Percentiles rank a stretch among this genome's conserved stretches.
Conservation (phyloP, 2,797 vertebrate species). For the Pangasius macronema region DNA sequence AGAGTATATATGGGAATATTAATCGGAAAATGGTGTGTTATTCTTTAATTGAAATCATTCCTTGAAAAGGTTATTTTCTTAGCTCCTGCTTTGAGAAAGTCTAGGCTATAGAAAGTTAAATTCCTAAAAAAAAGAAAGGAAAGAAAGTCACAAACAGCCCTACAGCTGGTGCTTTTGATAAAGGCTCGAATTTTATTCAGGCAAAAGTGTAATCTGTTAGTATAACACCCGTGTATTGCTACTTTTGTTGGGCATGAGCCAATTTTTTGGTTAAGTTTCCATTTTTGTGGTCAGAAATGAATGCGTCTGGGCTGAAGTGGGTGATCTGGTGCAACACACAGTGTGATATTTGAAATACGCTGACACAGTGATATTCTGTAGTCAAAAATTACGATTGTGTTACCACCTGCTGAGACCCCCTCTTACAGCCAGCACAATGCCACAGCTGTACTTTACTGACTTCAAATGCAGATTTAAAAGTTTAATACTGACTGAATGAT, state of each 20-base stretch:
- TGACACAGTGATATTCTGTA: constrained; percentile 7
- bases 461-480: constrained; percentile 1
- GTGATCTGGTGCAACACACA: background rate
- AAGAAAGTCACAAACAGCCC: background rate
- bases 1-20: background rate
- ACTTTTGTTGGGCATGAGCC: background rate
- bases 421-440: background rate
- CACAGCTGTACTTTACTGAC: background rate
- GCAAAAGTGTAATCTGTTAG: background rate
- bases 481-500: background rate
- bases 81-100: constrained; percentile 1
- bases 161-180: background rate
- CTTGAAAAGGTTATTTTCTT: background rate
- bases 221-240: background rate
- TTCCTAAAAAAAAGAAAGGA: background rate
- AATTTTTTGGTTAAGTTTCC: background rate
- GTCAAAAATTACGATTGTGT: background rate
- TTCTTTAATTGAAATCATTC: background rate
- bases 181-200: background rate
- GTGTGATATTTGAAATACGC: constrained; percentile 3
- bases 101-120: background rate
- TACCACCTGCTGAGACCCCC: background rate
- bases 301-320: background rate
- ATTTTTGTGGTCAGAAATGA: constrained; percentile 6
- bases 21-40: background rate